Base-by-base conservation (phyloP, 2,888 invertebrate species). In the Folsomia candida region DNA sequence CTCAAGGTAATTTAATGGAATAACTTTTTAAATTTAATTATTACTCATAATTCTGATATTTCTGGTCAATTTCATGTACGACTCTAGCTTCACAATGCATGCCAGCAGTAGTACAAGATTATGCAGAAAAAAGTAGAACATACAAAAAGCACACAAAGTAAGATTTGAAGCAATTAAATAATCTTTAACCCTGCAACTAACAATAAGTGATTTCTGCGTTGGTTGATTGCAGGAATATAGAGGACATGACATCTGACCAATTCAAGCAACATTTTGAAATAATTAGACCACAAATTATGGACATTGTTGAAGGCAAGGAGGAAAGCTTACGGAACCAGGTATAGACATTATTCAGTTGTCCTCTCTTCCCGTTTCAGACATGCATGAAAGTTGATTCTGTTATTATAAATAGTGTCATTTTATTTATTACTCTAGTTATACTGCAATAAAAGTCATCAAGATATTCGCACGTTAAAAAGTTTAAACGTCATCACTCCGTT, bases 101-200 rank as follows among this genome's bases (percentile, higher is more conserved):
- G 71, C 26, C 71, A 0, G 69, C 68, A 14, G 63, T 76, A 47
- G 57, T 75, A n/a, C 72, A 74, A 2, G 70, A 72, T 26, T 78
- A 76, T 37, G 69, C 54, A 2, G 51, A 74, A 47, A 76, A 76
- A 60, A 76, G 75, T 54, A 60, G 72, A 20, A 37, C 69, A 3
- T 78, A 72, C 57, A 78, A 78, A 68, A 74, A 73, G 6, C 74
- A 76, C 62, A 68, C 72, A 61, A 72, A 72, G 78, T 78, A 73
- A 69, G 64, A 58, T n/a, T 22, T 20, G n/a, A 47, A n/a, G n/a
- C n/a, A n/a, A n/a, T n/a, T n/a, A n/a, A n/a, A n/a, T n/a, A n/a
- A n/a, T n/a, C n/a, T 47, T 47, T 11, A 47, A 11, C 18, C 18
- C 47, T 11, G 47, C 18, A 9, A 47, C 47, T 14, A 47, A 14